These are phyloP conservation scores for Pyxicephalus adspersus DNA, from an alignment of 2,113 vertebrate species.

Conservation along the genomic window DNA sequence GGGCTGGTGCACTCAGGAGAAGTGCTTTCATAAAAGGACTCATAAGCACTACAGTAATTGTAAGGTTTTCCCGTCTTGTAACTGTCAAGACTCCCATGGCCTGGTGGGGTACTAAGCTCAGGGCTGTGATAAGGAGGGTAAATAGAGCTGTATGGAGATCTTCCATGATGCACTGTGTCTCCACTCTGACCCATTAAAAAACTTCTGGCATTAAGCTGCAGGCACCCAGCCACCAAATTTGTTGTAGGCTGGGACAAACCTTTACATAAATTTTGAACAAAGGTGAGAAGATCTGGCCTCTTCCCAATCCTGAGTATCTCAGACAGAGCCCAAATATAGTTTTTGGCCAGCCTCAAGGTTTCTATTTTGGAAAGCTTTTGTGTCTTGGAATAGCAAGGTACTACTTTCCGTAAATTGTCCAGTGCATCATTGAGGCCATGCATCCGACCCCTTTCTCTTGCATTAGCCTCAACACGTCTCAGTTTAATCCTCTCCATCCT, in stretches of 20 bases:
- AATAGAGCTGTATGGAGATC: conserved; percentile 87
- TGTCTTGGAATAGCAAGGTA: conserved; percentile 98
- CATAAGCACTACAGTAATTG: conserved; percentile 89
- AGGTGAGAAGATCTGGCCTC: conserved; percentile 93
- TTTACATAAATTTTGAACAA: conserved; percentile 97
- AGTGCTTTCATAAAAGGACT: conserved; percentile 92
- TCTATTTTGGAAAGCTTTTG: conserved; percentile 99
- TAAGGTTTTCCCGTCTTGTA: conserved; percentile 93
- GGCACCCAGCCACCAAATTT: conserved; percentile 98
- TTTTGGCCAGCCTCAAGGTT: conserved; percentile 95
- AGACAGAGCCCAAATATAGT: conserved; percentile 98
- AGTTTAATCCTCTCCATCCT: conserved; percentile 87
- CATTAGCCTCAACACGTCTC: conserved; percentile 92
- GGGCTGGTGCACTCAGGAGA: conserved; percentile 93
- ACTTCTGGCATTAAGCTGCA: conserved; percentile 96
- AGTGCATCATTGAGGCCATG: conserved; percentile 93
- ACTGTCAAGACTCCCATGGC: conserved; percentile 85
- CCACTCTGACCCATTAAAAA: conserved; percentile 94
- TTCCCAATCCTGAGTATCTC: conserved; percentile 96
- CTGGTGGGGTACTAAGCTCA: conserved; percentile 84
- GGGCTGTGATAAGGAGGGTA: conserved; percentile 89
- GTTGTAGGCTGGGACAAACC: conserved; percentile 98
- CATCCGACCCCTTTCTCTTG: conserved; percentile 93
- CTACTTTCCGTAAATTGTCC: conserved; percentile 97
- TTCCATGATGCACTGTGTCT: conserved; percentile 82